phyloP scores from a whole-genome alignment of 2,888 invertebrate genomes.

The Eustalomyia histrio region DNA sequence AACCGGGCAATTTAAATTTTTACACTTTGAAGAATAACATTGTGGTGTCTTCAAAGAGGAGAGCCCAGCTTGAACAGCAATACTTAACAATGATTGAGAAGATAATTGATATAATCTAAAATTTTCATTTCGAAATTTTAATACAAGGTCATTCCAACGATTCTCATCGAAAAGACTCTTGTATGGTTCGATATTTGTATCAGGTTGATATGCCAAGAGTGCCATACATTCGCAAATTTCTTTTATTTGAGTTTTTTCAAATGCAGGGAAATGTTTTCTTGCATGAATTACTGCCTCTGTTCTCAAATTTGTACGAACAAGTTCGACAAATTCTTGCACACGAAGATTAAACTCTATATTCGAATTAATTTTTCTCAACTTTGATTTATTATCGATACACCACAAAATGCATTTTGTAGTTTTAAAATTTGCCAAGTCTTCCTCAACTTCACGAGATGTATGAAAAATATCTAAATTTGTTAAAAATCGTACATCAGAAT shows the following conservation, averaged over 20 bases:
- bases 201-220: conserved; percentile 93
- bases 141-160: conserved; percentile 91
- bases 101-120: conserved; percentile 96
- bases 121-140: conserved; percentile 96
- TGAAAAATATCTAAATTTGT: conserved; percentile 96
- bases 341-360: conserved; percentile 95
- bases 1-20: conserved; percentile 94
- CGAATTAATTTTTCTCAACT: conserved; percentile 94
- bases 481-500: conserved; percentile 89
- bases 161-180: conserved; percentile 83
- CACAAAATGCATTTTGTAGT: conserved; percentile 94
- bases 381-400: conserved; percentile 98
- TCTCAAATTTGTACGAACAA: conserved; percentile 91
- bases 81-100: conserved; percentile 93
- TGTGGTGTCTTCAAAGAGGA: conserved; percentile 97
- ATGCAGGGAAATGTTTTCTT: conserved; percentile 92
- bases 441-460: conserved; percentile 91
- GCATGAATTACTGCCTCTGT: conserved; percentile 97
- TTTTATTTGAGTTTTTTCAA: conserved; percentile 91
- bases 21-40: conserved; percentile 86
- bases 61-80: conserved; percentile 94
- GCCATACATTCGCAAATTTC: conserved; percentile 98
- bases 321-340: conserved; percentile 93
- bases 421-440: conserved; percentile 89
- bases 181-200: conserved; percentile 87